Evolutionary conservation across 53 echinoderm and acorn worm genomes (phyloP), one percentile per base, ranked within the genome.

Genomic region (Stichopus horrens): DNA sequence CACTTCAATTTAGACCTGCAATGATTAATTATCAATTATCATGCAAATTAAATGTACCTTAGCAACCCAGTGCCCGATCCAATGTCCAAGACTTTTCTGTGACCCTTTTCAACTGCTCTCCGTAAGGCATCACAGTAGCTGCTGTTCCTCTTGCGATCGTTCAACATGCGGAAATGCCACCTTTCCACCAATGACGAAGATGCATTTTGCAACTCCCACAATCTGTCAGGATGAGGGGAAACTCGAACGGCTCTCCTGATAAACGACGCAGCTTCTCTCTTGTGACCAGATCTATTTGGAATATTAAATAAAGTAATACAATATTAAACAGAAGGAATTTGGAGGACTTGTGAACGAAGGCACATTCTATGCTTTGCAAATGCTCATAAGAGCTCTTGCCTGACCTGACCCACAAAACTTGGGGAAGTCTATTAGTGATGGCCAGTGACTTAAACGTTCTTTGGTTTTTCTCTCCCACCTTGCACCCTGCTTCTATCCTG

Each of bases 111-210:
- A 5, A 95, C 79, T 21, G 95, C 93, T 75, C 80, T 86, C 9
- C 88, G 57, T 20, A 95, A 88, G 18, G 95, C 95, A 55, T 90
- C 86, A 74, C 80, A 77, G 88, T 92, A 95, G 52, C 90, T 88
- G 21, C 57, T 5, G 83, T 95, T 95, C 73, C 95, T 88, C 55
- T 51, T 76, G 74, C 65, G 91, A 58, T 95, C 95, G 86, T 95
- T 95, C 53, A 95, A 82, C 95, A 95, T 95, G 9, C 90, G 85
- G 60, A 95, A 95, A 87, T 95, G 95, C 95, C 95, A 95, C 71
- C 95, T 88, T 75, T 91, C 88, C 14, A 95, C 92, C 19, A 93
- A 79, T 6, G 92, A 88, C 13, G 87, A 76, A 37, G 92, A 90
- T 9, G 92, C 88, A 73, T 93, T 93, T 75, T 90, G 55, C 81